Percentiles rank a stretch among this genome's conserved stretches.
Evolutionary conservation across 2,797 vertebrate genomes (phyloP).

Genomic region (Buphagus erythrorhynchus): DNA sequence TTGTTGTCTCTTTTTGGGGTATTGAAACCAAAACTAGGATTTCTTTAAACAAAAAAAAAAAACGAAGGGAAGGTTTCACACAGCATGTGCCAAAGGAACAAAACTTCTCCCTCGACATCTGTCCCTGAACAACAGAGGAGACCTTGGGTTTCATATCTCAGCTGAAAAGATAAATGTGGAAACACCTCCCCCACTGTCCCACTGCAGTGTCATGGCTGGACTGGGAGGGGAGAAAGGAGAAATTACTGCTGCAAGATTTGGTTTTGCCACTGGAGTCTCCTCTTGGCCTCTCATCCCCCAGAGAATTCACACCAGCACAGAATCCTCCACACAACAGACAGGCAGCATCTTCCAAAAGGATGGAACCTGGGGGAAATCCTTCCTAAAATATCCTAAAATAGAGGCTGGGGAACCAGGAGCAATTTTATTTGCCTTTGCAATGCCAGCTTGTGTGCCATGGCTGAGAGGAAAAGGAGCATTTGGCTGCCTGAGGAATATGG

Average conservation of each 20-base stretch:
- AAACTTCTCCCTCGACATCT: slow-evolving; percentile 1
- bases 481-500: background rate
- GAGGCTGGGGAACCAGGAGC: background rate
- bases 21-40: background rate
- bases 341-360: no score
- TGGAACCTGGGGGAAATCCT: background rate
- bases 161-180: background rate
- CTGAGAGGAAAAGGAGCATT: background rate
- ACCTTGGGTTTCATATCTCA: slow-evolving; percentile 46
- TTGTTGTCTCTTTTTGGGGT: background rate
- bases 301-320: background rate
- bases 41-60: background rate
- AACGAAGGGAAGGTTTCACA: background rate
- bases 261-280: background rate
- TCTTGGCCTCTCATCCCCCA: background rate
- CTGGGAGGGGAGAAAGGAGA: background rate
- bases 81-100: background rate
- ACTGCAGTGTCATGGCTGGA: background rate
- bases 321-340: rapidly evolving
- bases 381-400: background rate
- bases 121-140: slow-evolving; percentile 45
- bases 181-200: background rate
- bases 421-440: background rate
- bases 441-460: background rate
- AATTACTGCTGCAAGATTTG: background rate